Conservation (phyloP, 2,888 invertebrate species). For the Nysson spinosus region DNA sequence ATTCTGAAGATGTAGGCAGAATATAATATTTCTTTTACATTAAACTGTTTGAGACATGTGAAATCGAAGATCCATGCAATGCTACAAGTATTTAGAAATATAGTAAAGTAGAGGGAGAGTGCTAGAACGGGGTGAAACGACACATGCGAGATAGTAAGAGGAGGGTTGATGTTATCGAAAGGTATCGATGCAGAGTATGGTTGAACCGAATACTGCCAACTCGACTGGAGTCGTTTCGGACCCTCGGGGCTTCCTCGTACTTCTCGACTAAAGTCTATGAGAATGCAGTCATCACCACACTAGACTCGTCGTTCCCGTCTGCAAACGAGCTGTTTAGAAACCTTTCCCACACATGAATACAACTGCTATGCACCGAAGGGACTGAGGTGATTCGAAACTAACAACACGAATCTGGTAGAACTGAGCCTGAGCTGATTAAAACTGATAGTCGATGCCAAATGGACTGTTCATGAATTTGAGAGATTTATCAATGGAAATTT, state of each 20-base stretch:
- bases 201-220: constrained; percentile 29
- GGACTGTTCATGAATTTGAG: too few species aligned
- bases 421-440: too few species aligned
- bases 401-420: constrained; percentile 14
- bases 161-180: constrained; percentile 60
- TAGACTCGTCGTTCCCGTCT: constrained; percentile 3
- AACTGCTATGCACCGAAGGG: constrained; percentile 11
- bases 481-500: constrained; percentile 32
- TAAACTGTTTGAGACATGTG: too few species aligned
- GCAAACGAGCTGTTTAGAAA: constrained; percentile 34
- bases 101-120: too few species aligned
- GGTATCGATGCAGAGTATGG: constrained; percentile 55
- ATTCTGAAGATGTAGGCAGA: too few species aligned
- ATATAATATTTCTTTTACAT: too few species aligned
- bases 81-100: too few species aligned
- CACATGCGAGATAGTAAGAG: constrained; percentile 36
- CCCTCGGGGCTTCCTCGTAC: constrained; percentile 44
- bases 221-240: constrained; percentile 35
- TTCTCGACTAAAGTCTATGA: constrained; percentile 4
- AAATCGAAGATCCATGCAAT: too few species aligned
- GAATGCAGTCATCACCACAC: constrained; percentile 2
- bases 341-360: constrained; percentile 7
- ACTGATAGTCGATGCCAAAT: too few species aligned
- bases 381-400: constrained; percentile 10
- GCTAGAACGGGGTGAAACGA: too few species aligned